These are phyloP conservation scores for Theristicus caerulescens DNA, from an alignment of 2,113 vertebrate species.

Conservation along the genomic window DNA sequence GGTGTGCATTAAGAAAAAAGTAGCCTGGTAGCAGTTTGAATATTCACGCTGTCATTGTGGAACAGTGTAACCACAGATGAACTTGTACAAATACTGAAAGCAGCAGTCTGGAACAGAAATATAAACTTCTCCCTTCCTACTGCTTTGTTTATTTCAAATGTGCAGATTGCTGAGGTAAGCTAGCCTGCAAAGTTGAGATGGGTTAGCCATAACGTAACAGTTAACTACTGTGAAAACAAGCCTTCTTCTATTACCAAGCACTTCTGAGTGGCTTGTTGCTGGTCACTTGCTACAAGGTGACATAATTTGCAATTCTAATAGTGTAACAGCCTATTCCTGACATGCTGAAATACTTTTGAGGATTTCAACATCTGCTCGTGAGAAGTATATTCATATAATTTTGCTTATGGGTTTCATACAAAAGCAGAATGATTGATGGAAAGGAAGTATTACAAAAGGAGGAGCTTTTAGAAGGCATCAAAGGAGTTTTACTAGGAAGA, in stretches of 20 bases:
- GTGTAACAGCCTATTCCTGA: not conserved
- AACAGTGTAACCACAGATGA: not conserved
- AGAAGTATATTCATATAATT: not conserved
- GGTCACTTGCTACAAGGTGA: not conserved
- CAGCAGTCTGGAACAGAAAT: not conserved
- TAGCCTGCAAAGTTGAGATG: not conserved
- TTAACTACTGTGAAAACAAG: not conserved
- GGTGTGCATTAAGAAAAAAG: not conserved
- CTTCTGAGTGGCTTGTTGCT: not conserved
- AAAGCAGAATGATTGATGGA: not conserved
- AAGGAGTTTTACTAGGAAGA: not conserved
- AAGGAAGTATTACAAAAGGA: not conserved
- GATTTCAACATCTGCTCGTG: not conserved
- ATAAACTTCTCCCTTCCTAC: not conserved
- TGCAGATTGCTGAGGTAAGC: not conserved
- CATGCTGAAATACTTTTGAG: not conserved
- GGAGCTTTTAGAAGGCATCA: not conserved
- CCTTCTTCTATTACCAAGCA: not conserved
- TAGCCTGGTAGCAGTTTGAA: not conserved
- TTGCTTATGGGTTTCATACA: not conserved
- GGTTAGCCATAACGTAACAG: fast-evolving
- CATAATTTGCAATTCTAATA: not conserved
- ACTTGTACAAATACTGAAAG: not conserved
- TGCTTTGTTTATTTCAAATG: not conserved
- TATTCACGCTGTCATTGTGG: not conserved